Evolutionary conservation across 2,113 vertebrate species (phyloP).

Genomic region (Sinosuthora webbiana): DNA sequence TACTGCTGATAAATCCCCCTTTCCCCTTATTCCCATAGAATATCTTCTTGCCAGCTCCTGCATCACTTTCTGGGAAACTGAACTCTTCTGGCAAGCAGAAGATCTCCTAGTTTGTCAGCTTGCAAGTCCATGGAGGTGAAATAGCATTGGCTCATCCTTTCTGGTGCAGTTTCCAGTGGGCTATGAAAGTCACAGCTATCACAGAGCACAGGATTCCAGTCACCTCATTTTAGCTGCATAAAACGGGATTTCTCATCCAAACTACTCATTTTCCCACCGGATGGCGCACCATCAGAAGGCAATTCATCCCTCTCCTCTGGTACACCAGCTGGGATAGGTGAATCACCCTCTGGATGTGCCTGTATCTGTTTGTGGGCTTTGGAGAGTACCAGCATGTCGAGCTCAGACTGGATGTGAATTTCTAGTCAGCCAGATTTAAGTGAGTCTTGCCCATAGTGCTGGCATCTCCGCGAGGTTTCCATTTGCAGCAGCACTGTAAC

Average conservation of each 20-base stretch:
- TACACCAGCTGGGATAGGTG: background rate
- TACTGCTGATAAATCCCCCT: background rate
- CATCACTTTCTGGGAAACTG: background rate
- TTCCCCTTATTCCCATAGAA: background rate
- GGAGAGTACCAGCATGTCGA: background rate
- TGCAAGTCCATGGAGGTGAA: background rate
- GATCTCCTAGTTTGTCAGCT: background rate
- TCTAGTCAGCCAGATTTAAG: background rate
- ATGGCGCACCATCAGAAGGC: background rate
- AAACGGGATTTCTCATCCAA: background rate
- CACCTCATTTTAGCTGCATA: background rate
- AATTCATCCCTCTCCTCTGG: background rate
- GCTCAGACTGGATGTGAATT: background rate
- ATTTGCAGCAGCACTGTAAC: slow-evolving; percentile 39
- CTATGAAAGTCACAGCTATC: background rate
- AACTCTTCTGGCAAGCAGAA: background rate
- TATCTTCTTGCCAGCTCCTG: background rate
- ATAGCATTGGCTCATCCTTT: background rate
- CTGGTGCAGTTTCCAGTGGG: background rate
- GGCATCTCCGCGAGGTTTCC: slow-evolving; percentile 44
- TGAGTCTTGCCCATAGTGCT: background rate
- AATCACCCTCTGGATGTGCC: background rate
- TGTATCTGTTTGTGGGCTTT: background rate
- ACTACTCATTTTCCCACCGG: background rate
- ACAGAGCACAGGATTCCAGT: background rate